Percentiles rank a stretch among this genome's conserved stretches.
phyloP scores from a whole-genome alignment of 2,113 vertebrate species.

The Eptesicus fuscus region DNA sequence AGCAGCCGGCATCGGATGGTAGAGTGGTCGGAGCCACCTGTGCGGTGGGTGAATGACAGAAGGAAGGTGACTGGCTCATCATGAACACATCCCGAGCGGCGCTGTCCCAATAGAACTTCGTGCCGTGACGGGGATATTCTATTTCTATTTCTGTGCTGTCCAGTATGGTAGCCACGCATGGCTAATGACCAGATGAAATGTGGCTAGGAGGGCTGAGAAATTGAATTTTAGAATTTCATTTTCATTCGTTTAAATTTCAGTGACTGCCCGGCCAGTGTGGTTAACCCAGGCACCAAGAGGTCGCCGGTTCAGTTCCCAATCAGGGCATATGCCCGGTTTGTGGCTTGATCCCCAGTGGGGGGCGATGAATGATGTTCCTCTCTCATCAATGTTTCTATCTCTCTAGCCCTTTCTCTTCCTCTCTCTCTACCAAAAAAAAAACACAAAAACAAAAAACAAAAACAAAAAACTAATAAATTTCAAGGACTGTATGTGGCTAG shows the following conservation, averaged over 20 bases:
- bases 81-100: background rate
- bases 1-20: background rate
- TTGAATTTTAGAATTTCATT: background rate
- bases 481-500: background rate
- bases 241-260: background rate
- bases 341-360: too few species aligned
- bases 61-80: background rate
- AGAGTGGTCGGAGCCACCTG: background rate
- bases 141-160: too few species aligned
- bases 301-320: too few species aligned
- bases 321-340: too few species aligned
- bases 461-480: background rate
- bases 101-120: background rate
- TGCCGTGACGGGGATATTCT: background rate
- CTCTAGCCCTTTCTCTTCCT: too few species aligned
- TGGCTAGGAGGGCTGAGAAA: background rate
- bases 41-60: background rate
- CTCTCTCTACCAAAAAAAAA: too few species aligned
- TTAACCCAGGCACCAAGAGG: too few species aligned
- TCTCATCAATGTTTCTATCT: too few species aligned
- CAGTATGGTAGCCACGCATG: fast-evolving
- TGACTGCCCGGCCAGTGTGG: background rate
- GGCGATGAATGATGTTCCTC: too few species aligned
- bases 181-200: background rate
- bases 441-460: too few species aligned